Percentiles rank a stretch among this genome's conserved stretches.
Evolutionary conservation across 2,113 vertebrate species (phyloP).

Genomic region (Fregetta grallaria): DNA sequence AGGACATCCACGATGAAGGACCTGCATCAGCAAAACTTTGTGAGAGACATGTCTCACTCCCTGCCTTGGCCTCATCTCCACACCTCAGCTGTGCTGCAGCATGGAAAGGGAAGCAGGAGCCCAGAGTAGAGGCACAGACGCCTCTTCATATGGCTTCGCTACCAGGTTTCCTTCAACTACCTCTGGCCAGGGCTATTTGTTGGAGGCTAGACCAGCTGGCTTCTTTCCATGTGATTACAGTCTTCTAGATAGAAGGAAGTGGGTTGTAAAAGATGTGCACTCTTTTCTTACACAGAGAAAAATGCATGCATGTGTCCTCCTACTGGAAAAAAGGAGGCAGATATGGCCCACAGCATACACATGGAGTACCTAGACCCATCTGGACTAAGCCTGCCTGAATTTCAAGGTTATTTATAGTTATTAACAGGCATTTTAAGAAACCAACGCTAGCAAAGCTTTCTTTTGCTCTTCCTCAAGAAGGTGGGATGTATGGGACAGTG

Average conservation of each 20-base stretch:
- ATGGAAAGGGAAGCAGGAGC: neutral
- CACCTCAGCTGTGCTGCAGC: neutral
- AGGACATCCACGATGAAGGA: neutral
- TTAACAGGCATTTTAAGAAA: neutral
- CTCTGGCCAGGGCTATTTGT: neutral
- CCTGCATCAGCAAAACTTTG: neutral
- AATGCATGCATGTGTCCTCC: neutral
- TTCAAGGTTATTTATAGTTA: neutral
- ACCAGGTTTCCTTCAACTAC: neutral
- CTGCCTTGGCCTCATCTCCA: neutral
- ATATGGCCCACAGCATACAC: neutral
- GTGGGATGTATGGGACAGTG: neutral
- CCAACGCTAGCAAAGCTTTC: neutral
- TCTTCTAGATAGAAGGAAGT: neutral
- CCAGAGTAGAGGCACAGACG: rapidly evolving
- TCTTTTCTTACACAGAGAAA: neutral
- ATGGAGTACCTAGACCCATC: neutral
- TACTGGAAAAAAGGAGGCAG: neutral
- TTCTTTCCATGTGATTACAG: neutral
- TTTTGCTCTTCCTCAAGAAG: neutral
- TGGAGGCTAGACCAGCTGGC: neutral
- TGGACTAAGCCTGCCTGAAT: neutral
- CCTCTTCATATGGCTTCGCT: neutral
- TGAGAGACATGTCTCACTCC: neutral
- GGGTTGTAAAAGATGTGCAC: neutral